These are phyloP conservation scores for Paraescarpia echinospica DNA, from an alignment of 1,140 invertebrate species.

Conservation along the genomic window DNA sequence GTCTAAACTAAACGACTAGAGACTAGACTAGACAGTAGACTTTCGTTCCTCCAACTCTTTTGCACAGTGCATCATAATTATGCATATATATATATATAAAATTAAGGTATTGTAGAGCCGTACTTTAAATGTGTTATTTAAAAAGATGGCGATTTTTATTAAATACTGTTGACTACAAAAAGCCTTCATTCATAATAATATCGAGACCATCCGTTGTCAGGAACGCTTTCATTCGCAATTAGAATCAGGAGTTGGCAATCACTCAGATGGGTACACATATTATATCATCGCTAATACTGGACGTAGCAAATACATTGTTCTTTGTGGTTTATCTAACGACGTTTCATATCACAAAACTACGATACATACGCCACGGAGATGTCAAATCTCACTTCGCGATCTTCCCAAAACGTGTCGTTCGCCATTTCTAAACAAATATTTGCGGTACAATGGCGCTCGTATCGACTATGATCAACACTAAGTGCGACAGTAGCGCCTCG, in stretches of 20 bases:
- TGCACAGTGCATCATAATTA: too few species aligned
- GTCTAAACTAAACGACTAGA: too few species aligned
- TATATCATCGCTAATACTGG: neutral
- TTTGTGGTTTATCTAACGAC: neutral
- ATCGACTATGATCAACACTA: neutral
- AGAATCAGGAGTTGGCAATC: neutral
- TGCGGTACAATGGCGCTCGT: neutral
- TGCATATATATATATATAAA: neutral
- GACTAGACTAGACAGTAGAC: too few species aligned
- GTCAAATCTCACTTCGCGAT: constrained; percentile 31
- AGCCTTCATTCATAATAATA: neutral
- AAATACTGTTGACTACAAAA: neutral
- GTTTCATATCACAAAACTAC: neutral
- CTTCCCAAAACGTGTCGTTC: constrained; percentile 27
- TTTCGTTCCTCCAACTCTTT: too few species aligned
- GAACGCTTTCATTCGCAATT: neutral
- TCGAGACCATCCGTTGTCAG: neutral
- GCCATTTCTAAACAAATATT: constrained; percentile 24
- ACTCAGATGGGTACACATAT: neutral
- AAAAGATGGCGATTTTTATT: too few species aligned
- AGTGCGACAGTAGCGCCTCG: neutral
- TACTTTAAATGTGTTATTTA: too few species aligned
- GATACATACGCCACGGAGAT: constrained; percentile 4
- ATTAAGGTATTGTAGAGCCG: too few species aligned
- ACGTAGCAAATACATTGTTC: neutral